phyloP scores from a whole-genome alignment of 1,140 invertebrate species.

The Ips typographus region DNA sequence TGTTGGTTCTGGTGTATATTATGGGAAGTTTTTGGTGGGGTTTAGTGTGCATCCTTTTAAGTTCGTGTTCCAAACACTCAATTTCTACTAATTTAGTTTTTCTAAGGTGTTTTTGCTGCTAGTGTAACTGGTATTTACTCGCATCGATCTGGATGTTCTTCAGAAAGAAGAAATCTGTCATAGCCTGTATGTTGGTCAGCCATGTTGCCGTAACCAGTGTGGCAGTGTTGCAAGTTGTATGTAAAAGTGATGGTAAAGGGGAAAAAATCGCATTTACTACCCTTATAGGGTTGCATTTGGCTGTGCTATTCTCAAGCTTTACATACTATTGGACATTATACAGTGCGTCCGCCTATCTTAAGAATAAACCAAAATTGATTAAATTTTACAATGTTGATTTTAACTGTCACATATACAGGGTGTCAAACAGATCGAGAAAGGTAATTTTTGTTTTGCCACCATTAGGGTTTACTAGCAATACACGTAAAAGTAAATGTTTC shows the following conservation, averaged over 20 bases:
- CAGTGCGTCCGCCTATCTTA: background rate
- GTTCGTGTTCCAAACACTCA: background rate
- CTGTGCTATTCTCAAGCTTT: background rate
- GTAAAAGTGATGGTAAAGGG: background rate
- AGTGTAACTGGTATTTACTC: background rate
- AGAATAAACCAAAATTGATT: background rate
- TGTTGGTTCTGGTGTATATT: no score
- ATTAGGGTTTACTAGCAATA: no score
- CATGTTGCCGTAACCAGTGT: background rate
- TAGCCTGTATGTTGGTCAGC: background rate
- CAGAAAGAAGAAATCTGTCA: no score
- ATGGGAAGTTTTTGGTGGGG: background rate
- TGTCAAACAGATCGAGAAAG: no score
- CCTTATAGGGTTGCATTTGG: background rate
- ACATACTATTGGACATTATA: slow-evolving; percentile 9
- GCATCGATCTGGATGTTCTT: background rate
- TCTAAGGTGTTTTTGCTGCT: no score
- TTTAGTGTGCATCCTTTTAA: background rate
- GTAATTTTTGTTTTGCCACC: no score
- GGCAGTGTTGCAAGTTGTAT: background rate
- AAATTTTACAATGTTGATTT: background rate
- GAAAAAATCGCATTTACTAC: background rate
- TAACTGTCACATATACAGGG: no score
- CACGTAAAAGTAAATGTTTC: no score
- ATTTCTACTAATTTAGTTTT: no score